Evolutionary conservation across 2,797 vertebrate species (phyloP).

Genomic region (Oreonectes daqikongensis): DNA sequence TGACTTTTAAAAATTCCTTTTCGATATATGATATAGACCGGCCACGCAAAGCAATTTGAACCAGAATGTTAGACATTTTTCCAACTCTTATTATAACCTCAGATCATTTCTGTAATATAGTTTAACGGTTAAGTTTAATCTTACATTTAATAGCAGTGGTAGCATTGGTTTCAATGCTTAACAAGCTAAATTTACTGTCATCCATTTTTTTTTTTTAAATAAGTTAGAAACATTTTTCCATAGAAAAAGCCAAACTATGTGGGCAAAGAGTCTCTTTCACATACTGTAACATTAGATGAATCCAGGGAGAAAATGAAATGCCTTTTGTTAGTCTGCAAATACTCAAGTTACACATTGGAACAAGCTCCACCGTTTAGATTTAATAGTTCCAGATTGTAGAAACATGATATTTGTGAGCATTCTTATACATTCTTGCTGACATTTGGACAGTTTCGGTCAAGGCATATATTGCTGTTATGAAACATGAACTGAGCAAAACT

Average conservation of each 20-base stretch:
- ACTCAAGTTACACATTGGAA: slow-evolving; percentile 6
- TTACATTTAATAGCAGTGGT: slow-evolving; percentile 26
- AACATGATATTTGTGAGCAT: slow-evolving; percentile 26
- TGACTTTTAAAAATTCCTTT: not conserved
- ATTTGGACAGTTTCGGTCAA: slow-evolving; percentile 22
- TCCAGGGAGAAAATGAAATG: slow-evolving; percentile 7
- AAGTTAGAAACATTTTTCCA: slow-evolving; percentile 1
- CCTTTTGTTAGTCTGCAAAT: slow-evolving; percentile 25
- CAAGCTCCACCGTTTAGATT: not conserved
- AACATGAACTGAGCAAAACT: not conserved
- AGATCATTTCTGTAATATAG: not conserved
- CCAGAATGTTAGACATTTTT: not conserved
- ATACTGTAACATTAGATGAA: slow-evolving; percentile 5
- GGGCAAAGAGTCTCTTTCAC: not conserved
- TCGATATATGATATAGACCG: not conserved
- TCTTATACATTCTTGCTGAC: not conserved
- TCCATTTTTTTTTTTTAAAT: not conserved
- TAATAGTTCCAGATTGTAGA: slow-evolving; percentile 7
- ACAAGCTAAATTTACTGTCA: not conserved
- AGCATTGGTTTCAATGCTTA: slow-evolving; percentile 14
- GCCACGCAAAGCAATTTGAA: not conserved
- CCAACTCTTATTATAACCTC: not conserved
- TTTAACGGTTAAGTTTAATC: slow-evolving; percentile 9
- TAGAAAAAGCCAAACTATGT: slow-evolving; percentile 21
- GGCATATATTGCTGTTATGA: slow-evolving; percentile 10